Evolutionary conservation across 2,888 invertebrate genomes (phyloP).

Genomic region (Tromatobia lineatoria): DNA sequence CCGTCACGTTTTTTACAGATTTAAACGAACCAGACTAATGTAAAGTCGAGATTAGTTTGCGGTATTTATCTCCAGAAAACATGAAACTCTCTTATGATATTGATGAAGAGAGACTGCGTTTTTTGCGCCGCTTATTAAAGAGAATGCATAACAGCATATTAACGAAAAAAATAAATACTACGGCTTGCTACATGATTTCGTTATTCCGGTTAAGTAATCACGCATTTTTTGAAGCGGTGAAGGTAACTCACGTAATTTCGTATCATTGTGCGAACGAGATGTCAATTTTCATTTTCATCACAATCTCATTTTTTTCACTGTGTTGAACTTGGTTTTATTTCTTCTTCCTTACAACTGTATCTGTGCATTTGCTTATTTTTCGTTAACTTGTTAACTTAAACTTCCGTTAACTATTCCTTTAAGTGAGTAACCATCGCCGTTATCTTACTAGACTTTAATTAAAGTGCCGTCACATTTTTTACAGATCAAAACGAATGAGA

Average conservation of each 20-base stretch:
- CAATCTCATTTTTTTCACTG: background rate
- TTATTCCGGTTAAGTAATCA: no score
- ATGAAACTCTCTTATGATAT: no score
- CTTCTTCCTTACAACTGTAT: background rate
- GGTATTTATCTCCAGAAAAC: background rate
- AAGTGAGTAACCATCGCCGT: background rate
- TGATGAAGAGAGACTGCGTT: no score
- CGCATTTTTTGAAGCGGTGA: no score
- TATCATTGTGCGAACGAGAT: no score
- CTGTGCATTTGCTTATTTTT: conserved; percentile 35
- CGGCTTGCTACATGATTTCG: no score
- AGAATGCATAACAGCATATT: no score
- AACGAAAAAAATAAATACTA: no score
- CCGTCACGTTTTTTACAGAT: background rate
- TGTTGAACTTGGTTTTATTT: conserved; percentile 4
- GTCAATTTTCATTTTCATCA: no score
- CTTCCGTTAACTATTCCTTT: background rate
- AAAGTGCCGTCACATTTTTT: background rate
- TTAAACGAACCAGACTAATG: background rate
- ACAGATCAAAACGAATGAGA: background rate
- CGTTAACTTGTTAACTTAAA: conserved; percentile 39
- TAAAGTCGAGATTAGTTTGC: background rate
- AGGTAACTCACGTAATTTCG: no score
- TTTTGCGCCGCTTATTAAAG: no score
- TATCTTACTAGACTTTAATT: background rate